A percentile compares a stretch with the other conserved stretches of the same genome.
These are phyloP conservation scores for Xestia c-nigrum DNA, from an alignment of 2,888 invertebrate genomes.

Conservation along the genomic window DNA sequence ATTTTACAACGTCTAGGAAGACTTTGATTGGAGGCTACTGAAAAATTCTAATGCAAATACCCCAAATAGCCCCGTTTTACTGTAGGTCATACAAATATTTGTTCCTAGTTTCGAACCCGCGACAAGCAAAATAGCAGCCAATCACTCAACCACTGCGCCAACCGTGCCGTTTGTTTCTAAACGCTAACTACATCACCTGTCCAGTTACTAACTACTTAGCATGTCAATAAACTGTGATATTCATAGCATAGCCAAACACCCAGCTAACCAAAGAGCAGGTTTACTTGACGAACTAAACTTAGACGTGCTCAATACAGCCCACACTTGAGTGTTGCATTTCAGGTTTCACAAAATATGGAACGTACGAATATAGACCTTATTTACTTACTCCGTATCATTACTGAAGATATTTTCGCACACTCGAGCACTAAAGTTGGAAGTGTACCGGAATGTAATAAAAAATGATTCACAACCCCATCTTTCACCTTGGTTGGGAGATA, in stretches of 20 bases:
- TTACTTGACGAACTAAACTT: slow-evolving; percentile 52
- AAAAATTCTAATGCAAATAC: too few relatives aligned
- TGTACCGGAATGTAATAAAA: slow-evolving; percentile 58
- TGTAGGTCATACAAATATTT: too few relatives aligned
- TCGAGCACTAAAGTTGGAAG: slow-evolving; percentile 25
- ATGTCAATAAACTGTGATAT: slow-evolving; percentile 47
- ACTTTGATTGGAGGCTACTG: too few relatives aligned
- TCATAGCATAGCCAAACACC: slow-evolving; percentile 40
- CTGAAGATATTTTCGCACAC: slow-evolving; percentile 35
- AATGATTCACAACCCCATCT: slow-evolving; percentile 55
- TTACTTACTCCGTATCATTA: slow-evolving; percentile 26
- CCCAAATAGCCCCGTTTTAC: too few relatives aligned
- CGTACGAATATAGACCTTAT: slow-evolving; percentile 39
- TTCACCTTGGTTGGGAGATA: slow-evolving; percentile 38
- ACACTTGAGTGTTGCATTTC: background rate
- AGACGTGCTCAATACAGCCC: slow-evolving; percentile 20
- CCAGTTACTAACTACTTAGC: slow-evolving; percentile 52
- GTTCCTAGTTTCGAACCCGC: too few relatives aligned
- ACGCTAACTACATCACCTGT: slow-evolving; percentile 32
- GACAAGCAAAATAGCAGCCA: too few relatives aligned
- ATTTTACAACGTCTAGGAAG: too few relatives aligned
- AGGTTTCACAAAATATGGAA: slow-evolving; percentile 7
- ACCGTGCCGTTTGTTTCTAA: background rate
- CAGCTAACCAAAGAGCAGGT: slow-evolving; percentile 41
- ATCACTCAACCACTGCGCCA: too few relatives aligned